A percentile compares a stretch with the other conserved stretches of the same genome.
phyloP scores from a whole-genome alignment of 2,113 vertebrate genomes.

The Xiphophorus hellerii region DNA sequence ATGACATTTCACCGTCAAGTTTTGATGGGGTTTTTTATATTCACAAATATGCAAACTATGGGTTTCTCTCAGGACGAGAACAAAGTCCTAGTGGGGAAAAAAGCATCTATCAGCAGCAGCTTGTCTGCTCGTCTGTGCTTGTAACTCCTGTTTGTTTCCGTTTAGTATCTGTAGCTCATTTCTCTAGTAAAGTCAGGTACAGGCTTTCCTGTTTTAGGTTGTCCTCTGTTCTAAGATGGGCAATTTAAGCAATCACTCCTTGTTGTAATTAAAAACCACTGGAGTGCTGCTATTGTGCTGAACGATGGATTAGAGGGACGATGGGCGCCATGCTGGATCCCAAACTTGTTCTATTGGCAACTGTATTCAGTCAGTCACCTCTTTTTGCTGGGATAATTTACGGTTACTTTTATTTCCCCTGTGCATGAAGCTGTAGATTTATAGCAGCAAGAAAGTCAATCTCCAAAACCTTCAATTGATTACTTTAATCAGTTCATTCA shows the following conservation, averaged over 20 bases:
- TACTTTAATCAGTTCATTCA: slow-evolving; percentile 8
- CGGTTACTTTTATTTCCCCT: slow-evolving; percentile 13
- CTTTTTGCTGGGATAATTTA: slow-evolving; percentile 45
- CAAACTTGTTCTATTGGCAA: slow-evolving; percentile 10
- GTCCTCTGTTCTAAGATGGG: slow-evolving; percentile 8
- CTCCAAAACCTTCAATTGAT: slow-evolving; percentile 61
- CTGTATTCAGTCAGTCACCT: slow-evolving; percentile 7
- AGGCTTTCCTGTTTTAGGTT: slow-evolving; percentile 33
- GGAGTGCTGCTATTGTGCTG: slow-evolving; percentile 1
- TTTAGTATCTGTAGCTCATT: slow-evolving; percentile 70
- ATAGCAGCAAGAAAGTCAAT: slow-evolving; percentile 45
- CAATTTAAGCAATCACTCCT: slow-evolving; percentile 12
- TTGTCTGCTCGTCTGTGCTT: slow-evolving; percentile 70
- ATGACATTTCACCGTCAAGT: slow-evolving; percentile 72
- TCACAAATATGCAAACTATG: slow-evolving; percentile 79
- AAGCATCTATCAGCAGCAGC: slow-evolving; percentile 69
- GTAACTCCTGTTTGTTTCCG: slow-evolving; percentile 73
- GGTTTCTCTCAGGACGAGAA: slow-evolving; percentile 78
- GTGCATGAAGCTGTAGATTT: slow-evolving; percentile 41
- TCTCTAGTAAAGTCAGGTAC: slow-evolving; percentile 54
- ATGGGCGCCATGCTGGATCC: not conserved
- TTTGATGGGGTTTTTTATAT: slow-evolving; percentile 77
- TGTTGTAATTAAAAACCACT: slow-evolving; percentile 10
- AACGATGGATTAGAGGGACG: slow-evolving; percentile 3
- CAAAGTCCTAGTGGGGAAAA: slow-evolving; percentile 47